Base-by-base conservation (phyloP, 1,140 invertebrate genomes). In the Panagrolaimus sp. region DNA sequence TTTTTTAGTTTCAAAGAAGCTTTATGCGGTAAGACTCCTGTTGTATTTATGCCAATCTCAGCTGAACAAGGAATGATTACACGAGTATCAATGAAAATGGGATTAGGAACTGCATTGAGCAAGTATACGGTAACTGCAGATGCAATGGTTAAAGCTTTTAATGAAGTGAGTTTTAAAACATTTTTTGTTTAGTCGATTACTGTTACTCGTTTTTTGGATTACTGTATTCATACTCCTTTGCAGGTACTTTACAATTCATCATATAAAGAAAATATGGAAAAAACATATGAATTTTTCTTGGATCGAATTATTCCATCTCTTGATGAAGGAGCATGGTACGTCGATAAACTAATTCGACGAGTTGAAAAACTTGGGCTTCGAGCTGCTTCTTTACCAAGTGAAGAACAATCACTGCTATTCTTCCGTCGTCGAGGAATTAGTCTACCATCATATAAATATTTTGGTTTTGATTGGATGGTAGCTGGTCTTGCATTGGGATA, bases 1-100 rank as follows among this genome's bases (percentile, higher is more conserved):
- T 44, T 16, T 44, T 64, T 64, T 46, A 64, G 63, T 47, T 47
- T 66, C 23, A 47, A 57, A 47, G 65, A 66, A 66, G 65, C 45
- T 31, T 13, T 66, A 11, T 66, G 65, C 38, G 25, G n/a, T 25
- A 31, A 27, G 8, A 47, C 45, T 7, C 65, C 65, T n/a, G 14
- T 66, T 16, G 46, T 66, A 1, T 27, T 66, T 48, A 66, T 44
- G 27, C 62, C 62, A 8, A 42, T 63, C 27, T 42, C 27, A 8
- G 38, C 27, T 13, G 62, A 63, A 42, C 62, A 63, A 27, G 38
- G 27, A 31, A 63, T 42, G 62, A 63, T 42, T 7, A 27, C 62
- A 0, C 51, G 51, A 57, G 27, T 27, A 1, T 57, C 51, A 13
- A 57, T 57, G 51, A 20, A 27, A 16, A 57, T 57, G 51, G 51